Base-by-base conservation (phyloP, 2,113 vertebrate genomes). In the Malurus melanocephalus region DNA sequence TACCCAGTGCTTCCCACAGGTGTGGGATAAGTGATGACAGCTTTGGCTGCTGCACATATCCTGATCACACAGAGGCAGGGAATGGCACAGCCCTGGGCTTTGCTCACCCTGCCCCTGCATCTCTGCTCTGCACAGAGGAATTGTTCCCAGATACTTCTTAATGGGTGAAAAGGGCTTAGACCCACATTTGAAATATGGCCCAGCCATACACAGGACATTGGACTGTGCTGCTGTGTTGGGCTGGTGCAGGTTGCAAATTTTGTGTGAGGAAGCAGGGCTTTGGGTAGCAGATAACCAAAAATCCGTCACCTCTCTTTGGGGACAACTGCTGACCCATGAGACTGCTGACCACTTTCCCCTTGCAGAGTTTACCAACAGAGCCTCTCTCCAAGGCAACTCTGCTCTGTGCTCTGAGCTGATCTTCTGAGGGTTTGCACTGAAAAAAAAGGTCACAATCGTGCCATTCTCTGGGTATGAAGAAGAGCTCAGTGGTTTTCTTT, bases 281-380 rank as follows among this genome's bases (percentile, higher is more conserved):
- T 28, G 65, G 26, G 26, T 48, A 60, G 30, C 28, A 72, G 38
- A 52, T 13, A 56, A 6, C 7, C 48, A 22, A 20, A 91, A 71
- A 18, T 43, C 62, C 38, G 60, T 14, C 15, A 24, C 1, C 6
- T 72, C 21, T 7, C 11, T 77, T 9, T n/a, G 32, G 13, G 35
- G 40, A 5, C 66, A 90, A 0, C 8, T 48, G 66, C n/a, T 71
- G 65, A 56, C 23, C 35, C n/a, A 3, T 19, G 45, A 71, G 48
- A 62, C 18, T 0, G 3, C 28, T 1, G 3, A 33, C 14, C 0
- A 0, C 27, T 17, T 68, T 56, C 22, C 5, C 28, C 38, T 72
- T 72, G 45, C 57, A 75, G 61, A 55, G 16, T 62, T 84, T 56
- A 45, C 24, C n/a, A 60, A 38, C 46, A 81, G 23, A 75, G 10